Base-by-base conservation (phyloP, 2,797 vertebrate species). In the Ispidina picta region DNA sequence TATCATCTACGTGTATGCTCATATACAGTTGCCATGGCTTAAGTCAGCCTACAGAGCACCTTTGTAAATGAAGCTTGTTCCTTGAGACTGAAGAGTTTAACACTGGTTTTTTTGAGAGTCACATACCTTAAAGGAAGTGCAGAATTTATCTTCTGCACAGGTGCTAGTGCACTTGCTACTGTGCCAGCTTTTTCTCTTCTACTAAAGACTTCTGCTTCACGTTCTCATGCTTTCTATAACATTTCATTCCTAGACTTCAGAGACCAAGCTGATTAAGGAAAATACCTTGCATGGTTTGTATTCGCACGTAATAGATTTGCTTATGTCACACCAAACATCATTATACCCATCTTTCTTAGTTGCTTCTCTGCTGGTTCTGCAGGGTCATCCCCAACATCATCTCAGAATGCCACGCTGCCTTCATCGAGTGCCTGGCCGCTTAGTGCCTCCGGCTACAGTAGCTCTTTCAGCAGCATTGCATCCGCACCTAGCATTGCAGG, bases 351-450 rank as follows among this genome's bases (percentile, higher is more conserved):
- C 95, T 90, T 83, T 95, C 97, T 97, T 89, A 97, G 96, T 89
- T 95, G 95, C 94, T 60, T 93, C 92, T 95, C 92, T 97, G 96
- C 96, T 97, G 97, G 96, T 95, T 95, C 97, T 93, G 92, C 97
- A 97, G 98, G 97, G 97, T 96, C 97, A 94, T 98, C 98, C 97
- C 98, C 98, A 96, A 98, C 98, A 88, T 98, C 98, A 96, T 97
- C 97, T 98, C 98, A 98, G 98, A 98, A 96, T 92, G 98, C 98
- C 98, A 97, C 98, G 97, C 98, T 98, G 98, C 98, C 98, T 98
- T 98, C 98, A 94, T 98, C 98, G 96, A 98, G 98, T 97, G 98
- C 98, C 98, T 99, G 98, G 98, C 98, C 98, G 90, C 98, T 98
- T 98, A 98, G 97, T 98, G 98, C 98, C 98, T 97, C 97, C 93